phyloP scores from a whole-genome alignment of 2,113 vertebrate species.

The Pelobates fuscus region DNA sequence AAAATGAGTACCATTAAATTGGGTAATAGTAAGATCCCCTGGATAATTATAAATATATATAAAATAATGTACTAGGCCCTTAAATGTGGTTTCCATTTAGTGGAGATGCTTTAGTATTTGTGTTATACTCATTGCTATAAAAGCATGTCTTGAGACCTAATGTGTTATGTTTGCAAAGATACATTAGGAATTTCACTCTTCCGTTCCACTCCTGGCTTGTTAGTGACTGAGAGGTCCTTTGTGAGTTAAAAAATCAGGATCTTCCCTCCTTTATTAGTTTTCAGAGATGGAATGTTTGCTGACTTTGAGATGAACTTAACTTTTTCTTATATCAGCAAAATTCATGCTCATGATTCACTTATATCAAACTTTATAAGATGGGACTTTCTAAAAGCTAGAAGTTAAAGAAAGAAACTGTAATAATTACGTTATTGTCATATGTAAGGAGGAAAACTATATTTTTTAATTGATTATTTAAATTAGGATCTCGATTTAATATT shows the following conservation, averaged over 20 bases:
- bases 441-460: too few relatives aligned
- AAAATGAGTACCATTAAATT: too few relatives aligned
- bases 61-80: too few relatives aligned
- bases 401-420: too few relatives aligned
- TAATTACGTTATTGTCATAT: too few relatives aligned
- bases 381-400: too few relatives aligned
- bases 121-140: constrained; percentile 8
- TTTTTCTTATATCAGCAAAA: background rate
- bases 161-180: constrained; percentile 15
- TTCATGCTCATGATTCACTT: background rate
- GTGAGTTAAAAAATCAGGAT: background rate
- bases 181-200: constrained; percentile 19
- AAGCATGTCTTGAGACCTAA: constrained; percentile 24
- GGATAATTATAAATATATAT: too few relatives aligned
- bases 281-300: background rate
- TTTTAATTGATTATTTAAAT: too few relatives aligned
- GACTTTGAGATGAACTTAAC: background rate
- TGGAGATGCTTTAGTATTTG: constrained; percentile 18
- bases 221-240: constrained; percentile 21
- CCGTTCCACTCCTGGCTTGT: background rate
- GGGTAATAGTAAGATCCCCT: too few relatives aligned
- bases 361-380: too few relatives aligned
- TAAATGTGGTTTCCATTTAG: too few relatives aligned
- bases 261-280: background rate
- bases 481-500: too few relatives aligned